A percentile compares a stretch with the other conserved stretches of the same genome.
Conservation (phyloP, 2,888 invertebrate species). For the Neria commutata region DNA sequence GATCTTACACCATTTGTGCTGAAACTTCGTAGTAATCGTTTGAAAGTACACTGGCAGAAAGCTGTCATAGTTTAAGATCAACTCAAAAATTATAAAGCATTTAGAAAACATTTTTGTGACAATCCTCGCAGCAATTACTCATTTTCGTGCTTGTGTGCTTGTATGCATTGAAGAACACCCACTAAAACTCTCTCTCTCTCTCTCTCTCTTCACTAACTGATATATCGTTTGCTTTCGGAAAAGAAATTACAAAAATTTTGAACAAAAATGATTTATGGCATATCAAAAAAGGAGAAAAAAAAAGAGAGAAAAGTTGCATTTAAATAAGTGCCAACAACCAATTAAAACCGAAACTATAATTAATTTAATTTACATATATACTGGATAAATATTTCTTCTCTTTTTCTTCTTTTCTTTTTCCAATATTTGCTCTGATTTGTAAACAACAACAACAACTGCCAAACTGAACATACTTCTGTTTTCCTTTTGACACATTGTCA, state of each 20-base stretch:
- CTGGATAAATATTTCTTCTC: constrained; percentile 24
- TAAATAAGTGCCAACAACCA: not conserved
- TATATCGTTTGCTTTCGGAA: not conserved
- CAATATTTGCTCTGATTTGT: not conserved
- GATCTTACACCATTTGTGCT: too few species aligned
- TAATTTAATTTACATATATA: constrained; percentile 21
- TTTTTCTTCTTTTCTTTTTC: constrained; percentile 12
- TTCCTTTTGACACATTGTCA: not conserved
- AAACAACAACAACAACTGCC: too few species aligned
- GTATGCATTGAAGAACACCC: too few species aligned
- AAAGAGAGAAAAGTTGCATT: not conserved
- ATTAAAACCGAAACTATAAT: not conserved
- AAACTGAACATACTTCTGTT: constrained; percentile 18
- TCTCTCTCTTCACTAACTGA: not conserved
- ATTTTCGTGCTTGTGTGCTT: too few species aligned
- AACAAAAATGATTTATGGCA: too few species aligned
- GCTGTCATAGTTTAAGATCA: too few species aligned
- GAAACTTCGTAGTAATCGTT: too few species aligned
- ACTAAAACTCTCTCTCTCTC: constrained; percentile 16
- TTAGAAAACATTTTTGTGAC: too few species aligned
- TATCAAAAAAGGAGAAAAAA: constrained; percentile 4
- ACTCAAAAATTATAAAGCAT: too few species aligned
- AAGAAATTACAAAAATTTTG: constrained; percentile 9
- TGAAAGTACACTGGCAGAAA: too few species aligned
- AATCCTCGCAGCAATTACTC: too few species aligned